Base-by-base conservation (phyloP, 1,140 invertebrate species). In the Drosophila nasuta region DNA sequence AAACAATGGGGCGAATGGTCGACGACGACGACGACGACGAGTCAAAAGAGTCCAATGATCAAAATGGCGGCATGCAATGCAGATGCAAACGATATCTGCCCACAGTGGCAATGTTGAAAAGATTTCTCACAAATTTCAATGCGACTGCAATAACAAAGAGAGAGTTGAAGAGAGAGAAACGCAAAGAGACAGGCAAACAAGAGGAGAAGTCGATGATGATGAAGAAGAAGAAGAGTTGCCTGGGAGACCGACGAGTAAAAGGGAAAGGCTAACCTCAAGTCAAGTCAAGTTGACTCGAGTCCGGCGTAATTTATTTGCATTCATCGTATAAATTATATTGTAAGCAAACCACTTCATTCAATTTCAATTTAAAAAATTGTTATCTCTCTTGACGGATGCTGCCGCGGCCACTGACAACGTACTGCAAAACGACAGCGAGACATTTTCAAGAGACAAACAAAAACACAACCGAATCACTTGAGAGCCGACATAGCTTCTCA, bases 341-440 rank as follows among this genome's bases (percentile, higher is more conserved):
- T 91, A 91, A 91, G 88, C 87, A 91, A 91, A 89, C 87, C 87
- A 82, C 87, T 91, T 91, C 89, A 91, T 91, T 91, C 87, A 91
- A 91, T 91, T 91, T 91, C 87, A 91, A 91, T 91, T 91, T 88
- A 88, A 88, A 89, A 89, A 89, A 89, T 90, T 90, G 86, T 91
- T 89, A 89, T 89, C 86, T 89, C 85, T 76, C 74, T 76, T 88
- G 85, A 88, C 85, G 85, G 85, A 88, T 88, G 85, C 85, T 88
- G 85, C 85, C 85, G 85, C 85, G 73, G 46, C 81, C 77, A 49
- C 77, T 89, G 85, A 88, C 85, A 88, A 89, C 86, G 77, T 75
- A 81, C 85, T 85, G 85, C 72, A 58, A 58, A 81, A 56, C 69
- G 83, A 63, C 82, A 88, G 72, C 78, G 67, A 79, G 83, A 85